Base-by-base conservation (phyloP, 2,797 vertebrate genomes). In the Decapterus maruadsi region DNA sequence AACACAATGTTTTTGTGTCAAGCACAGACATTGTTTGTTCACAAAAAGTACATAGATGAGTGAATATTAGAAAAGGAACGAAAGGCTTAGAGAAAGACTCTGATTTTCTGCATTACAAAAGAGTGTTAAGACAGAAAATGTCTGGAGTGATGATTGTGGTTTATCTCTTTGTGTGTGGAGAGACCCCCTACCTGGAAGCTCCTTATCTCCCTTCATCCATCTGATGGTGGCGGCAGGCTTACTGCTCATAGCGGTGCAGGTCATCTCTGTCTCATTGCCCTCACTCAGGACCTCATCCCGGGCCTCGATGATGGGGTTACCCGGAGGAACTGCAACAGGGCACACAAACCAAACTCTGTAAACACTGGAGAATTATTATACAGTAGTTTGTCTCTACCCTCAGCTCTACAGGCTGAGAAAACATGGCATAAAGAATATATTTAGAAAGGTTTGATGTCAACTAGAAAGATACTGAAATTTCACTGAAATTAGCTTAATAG, bases 191-290 rank as follows among this genome's bases (percentile, higher is more conserved):
- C 97, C 97, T 26, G 92, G 92, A 1, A 98, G 94, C 91, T 98
- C 97, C 83, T 96, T 96, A 94, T 96, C 96, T 56, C 97, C 97
- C 91, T 98, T 99, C 95, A 97, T 96, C 97, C 97, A 99, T 90
- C 95, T 93, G 94, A 99, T 97, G 72, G 92, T 94, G 14, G 97
- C 97, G 55, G 97, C 96, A 4, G 97, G 97, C 86, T 97, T 97
- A 88, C 97, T 97, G 94, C 97, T 97, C 96, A 97, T 96, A 83
- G 97, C 96, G 0, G 96, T 97, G 90, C 97, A 99, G 92, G 96
- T 98, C 94, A 99, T 96, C 92, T 99, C 97, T 0, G 97, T 97
- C 92, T 97, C 96, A 34, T 98, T 97, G 16, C 97, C 97, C 92
- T 98, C 97, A 0, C 96, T 91, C 0, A 97, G 95, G 0, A 96